A percentile compares a stretch with the other conserved stretches of the same genome.
Conservation (phyloP, 2,113 vertebrate species). For the Polypterus bichir region DNA sequence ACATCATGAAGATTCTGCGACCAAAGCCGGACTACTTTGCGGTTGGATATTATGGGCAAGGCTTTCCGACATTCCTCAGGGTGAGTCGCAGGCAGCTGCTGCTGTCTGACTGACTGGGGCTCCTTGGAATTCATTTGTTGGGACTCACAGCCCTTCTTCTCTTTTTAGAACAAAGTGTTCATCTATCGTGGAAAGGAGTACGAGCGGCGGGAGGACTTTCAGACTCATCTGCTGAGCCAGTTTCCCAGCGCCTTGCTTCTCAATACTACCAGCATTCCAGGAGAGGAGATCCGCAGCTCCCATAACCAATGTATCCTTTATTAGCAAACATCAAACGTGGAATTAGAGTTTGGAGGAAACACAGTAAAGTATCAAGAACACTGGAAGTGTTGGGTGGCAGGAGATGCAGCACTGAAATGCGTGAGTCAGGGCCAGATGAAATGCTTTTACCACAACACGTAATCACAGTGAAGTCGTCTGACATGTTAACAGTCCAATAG, state of each 20-base stretch:
- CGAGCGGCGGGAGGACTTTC: slow-evolving; percentile 90
- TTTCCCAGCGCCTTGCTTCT: slow-evolving; percentile 82
- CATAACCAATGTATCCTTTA: slow-evolving; percentile 83
- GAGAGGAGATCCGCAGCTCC: slow-evolving; percentile 65
- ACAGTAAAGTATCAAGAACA: background rate
- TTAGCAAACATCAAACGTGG: background rate
- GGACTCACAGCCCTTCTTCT: background rate
- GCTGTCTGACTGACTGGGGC: background rate
- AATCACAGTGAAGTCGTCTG: too few species aligned
- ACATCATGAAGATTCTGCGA: slow-evolving; percentile 94
- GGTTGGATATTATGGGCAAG: slow-evolving; percentile 89
- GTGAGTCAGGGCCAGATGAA: background rate
- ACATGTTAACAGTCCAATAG: too few species aligned
- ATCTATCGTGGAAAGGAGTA: slow-evolving; percentile 95
- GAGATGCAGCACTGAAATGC: background rate
- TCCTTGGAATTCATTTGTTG: background rate
- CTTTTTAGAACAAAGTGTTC: slow-evolving; percentile 85
- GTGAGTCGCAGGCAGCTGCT: slow-evolving; percentile 42
- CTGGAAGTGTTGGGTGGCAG: background rate
- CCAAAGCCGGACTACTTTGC: slow-evolving; percentile 96
- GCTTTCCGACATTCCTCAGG: slow-evolving; percentile 86
- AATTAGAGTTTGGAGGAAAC: background rate
- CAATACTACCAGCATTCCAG: slow-evolving; percentile 81
- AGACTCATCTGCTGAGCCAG: slow-evolving; percentile 82
- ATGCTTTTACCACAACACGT: background rate